These are phyloP conservation scores for Rhea pennata DNA, from an alignment of 2,113 vertebrate species.

Conservation along the genomic window DNA sequence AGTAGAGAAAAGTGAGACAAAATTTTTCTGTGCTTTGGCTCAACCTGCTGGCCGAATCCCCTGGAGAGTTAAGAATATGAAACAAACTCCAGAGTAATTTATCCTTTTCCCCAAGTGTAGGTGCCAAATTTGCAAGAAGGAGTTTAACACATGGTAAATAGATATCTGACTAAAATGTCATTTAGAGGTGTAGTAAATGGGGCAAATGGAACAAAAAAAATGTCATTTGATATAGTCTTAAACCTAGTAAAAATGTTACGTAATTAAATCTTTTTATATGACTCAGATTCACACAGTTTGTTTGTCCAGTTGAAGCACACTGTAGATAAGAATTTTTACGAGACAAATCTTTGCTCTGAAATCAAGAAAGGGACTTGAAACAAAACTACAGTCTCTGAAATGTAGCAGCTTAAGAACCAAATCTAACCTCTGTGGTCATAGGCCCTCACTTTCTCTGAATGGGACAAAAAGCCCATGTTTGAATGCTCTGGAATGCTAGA, in stretches of 20 bases:
- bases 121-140: slow-evolving; percentile 3
- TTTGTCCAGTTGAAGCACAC: neutral
- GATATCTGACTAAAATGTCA: neutral
- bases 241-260: neutral
- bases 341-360: neutral
- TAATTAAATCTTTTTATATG: neutral
- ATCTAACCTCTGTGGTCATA: neutral
- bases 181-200: neutral
- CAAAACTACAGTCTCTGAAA: neutral
- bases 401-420: neutral
- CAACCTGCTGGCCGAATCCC: neutral
- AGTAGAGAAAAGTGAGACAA: neutral
- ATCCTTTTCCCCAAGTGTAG: slow-evolving; percentile 25
- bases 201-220: neutral
- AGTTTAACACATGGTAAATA: neutral
- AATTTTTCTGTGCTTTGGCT: neutral
- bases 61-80: neutral
- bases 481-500: neutral
- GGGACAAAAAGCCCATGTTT: neutral
- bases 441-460: neutral
- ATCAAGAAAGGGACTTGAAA: neutral
- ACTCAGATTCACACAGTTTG: neutral
- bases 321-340: neutral
- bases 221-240: neutral
- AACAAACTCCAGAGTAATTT: neutral